Conservation (phyloP, 2,797 vertebrate genomes). For the Myioborus melanocephalus region DNA sequence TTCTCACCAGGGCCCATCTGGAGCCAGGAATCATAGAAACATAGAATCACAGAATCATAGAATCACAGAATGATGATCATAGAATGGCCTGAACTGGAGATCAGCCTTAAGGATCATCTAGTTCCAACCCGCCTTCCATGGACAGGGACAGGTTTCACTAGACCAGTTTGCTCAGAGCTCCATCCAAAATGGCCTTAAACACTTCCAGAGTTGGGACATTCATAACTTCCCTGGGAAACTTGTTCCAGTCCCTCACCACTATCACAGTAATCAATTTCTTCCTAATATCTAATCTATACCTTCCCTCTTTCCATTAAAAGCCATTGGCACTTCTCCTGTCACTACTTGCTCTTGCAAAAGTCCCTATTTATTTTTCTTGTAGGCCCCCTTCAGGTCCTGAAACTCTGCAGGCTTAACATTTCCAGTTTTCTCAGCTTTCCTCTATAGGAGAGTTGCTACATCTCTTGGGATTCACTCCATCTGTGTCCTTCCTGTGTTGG, state of each 20-base stretch:
- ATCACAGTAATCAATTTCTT: background rate
- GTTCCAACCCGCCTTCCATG: background rate
- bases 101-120: background rate
- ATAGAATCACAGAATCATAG: background rate
- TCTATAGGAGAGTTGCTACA: background rate
- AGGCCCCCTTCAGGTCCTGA: background rate
- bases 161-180: background rate
- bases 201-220: background rate
- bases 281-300: background rate
- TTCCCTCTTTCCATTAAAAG: background rate
- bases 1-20: background rate
- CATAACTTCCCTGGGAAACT: background rate
- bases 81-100: background rate
- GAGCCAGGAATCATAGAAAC: background rate
- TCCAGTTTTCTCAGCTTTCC: background rate
- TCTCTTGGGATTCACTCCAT: background rate
- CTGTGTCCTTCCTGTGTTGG: background rate
- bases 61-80: background rate
- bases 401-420: background rate
- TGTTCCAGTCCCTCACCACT: background rate
- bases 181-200: background rate
- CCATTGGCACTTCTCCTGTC: background rate
- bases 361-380: background rate
- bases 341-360: background rate
- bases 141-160: background rate